Base-by-base conservation (phyloP, 92 coral and sea anemone species). In the Umimayanthus chanpuru region DNA sequence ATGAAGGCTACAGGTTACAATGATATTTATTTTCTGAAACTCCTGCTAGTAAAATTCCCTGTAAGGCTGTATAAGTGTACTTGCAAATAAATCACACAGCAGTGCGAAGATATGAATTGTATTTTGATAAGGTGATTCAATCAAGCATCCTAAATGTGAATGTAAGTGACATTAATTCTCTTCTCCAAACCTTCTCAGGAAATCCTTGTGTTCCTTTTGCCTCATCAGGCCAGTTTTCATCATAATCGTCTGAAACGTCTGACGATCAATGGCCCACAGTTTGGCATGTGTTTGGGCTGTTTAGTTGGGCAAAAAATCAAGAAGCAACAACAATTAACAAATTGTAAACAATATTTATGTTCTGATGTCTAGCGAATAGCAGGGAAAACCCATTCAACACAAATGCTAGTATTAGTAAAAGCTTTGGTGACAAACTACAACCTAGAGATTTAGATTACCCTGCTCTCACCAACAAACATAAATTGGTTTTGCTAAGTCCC, bases 161-260 rank as follows among this genome's bases (percentile, higher is more conserved):
- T 56, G 4, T 15, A 56, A 56, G 16, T 20, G 23, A 5, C 66
- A 56, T 11, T 55, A 55, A 12, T 6, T 11, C 28, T n/a, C 7
- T 26, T 8, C 67, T 67, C 68, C 80, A 67, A 79, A 97, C 99
- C 99, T 97, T 82, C 91, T 92, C 86, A 97, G 85, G 90, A 97
- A 97, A 50, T 97, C 99, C 92, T 92, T 94, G 72, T 94, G 96
- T 75, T 97, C 99, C 20, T 95, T 94, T 73, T 94, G 97, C 49
- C 98, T 89, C 98, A 97, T 94, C 36, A 97, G 91, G 38, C 99
- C 99, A 21, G 99, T 97, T 90, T 97, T 97, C 99, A 97, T 97
- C 99, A 97, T 97, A n/a, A 97, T 97, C 16, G 99, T 95, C 89
- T 97, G 99, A 78, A 97, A 97, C 4, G 98, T 97, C 89, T 95